A percentile compares a stretch with the other conserved stretches of the same genome.
Conservation (phyloP, 2,888 invertebrate species). For the Phorcus lineatus region DNA sequence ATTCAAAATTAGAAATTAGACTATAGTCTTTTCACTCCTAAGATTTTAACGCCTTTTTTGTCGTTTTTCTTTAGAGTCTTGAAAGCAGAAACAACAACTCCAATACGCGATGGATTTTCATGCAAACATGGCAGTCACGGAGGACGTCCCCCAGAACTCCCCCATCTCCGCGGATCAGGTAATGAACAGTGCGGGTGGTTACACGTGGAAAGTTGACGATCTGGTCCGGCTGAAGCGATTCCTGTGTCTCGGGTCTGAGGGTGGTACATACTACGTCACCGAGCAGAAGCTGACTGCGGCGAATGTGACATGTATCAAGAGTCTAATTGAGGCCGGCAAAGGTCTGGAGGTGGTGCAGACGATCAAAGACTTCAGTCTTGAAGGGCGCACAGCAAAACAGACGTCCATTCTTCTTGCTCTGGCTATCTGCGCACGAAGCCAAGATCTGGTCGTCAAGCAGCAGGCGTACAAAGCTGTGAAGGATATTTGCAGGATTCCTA, state of each 20-base stretch:
- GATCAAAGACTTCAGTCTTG: conserved; percentile 66
- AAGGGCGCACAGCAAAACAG: conserved; percentile 75
- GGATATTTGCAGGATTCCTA: conserved; percentile 81
- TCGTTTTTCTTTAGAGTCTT: no score
- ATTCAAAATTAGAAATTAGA: no score
- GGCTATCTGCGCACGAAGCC: conserved; percentile 79
- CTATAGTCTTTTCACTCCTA: no score
- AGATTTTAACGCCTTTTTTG: no score
- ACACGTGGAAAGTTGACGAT: conserved; percentile 69
- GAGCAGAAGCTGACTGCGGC: conserved; percentile 68
- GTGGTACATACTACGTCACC: conserved; percentile 69
- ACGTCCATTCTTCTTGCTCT: conserved; percentile 80
- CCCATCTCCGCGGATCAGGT: conserved; percentile 37
- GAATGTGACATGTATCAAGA: conserved; percentile 66
- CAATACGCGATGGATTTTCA: not conserved
- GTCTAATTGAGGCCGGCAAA: conserved; percentile 67
- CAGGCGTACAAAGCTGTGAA: conserved; percentile 79
- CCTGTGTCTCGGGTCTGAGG: conserved; percentile 72
- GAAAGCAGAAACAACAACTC: no score
- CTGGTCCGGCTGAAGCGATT: conserved; percentile 71
- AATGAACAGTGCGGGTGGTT: conserved; percentile 58
- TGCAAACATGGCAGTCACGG: not conserved
- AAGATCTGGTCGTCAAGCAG: conserved; percentile 76
- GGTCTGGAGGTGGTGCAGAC: conserved; percentile 70
- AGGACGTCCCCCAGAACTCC: not conserved